Percentiles rank a stretch among this genome's conserved stretches.
Conservation (phyloP, 2,888 invertebrate genomes). For the Noctua janthina region DNA sequence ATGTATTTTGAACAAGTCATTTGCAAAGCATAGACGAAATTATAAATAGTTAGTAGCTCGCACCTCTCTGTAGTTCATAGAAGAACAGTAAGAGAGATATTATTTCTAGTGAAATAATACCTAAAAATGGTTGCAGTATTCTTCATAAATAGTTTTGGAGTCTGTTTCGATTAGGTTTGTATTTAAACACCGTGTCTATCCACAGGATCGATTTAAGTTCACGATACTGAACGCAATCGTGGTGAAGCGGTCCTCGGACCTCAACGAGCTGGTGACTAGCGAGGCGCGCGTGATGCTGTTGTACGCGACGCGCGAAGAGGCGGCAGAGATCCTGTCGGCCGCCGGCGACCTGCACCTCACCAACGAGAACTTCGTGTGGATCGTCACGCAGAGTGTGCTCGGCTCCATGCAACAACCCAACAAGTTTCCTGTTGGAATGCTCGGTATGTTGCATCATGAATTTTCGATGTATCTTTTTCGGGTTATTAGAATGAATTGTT, state of each 20-base stretch:
- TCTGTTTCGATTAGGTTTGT: not conserved
- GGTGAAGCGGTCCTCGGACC: conserved; percentile 94
- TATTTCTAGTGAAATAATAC: not conserved
- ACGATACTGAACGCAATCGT: conserved; percentile 96
- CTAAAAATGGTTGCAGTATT: not conserved
- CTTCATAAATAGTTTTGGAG: not conserved
- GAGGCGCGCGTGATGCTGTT: conserved; percentile 98
- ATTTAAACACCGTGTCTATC: conserved; percentile 15
- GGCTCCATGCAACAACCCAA: conserved; percentile 93
- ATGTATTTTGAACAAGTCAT: conserved; percentile 62
- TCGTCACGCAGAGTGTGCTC: conserved; percentile 98
- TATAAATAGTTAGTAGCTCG: not conserved
- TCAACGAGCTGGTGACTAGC: conserved; percentile 95
- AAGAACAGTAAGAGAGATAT: not conserved
- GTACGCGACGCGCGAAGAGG: conserved; percentile 97
- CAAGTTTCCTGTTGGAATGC: conserved; percentile 97
- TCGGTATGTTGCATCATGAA: conserved; percentile 91
- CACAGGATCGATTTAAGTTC: conserved; percentile 91
- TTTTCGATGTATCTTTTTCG: not conserved
- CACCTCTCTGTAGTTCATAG: not conserved
- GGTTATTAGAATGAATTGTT: not conserved
- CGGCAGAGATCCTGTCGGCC: conserved; percentile 94
- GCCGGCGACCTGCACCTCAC: conserved; percentile 95
- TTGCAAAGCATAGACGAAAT: not conserved
- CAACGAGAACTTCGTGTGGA: conserved; percentile 98